Percentiles rank a stretch among this genome's conserved stretches.
These are phyloP conservation scores for Catharus ustulatus DNA, from an alignment of 2,797 vertebrate genomes.

Conservation along the genomic window DNA sequence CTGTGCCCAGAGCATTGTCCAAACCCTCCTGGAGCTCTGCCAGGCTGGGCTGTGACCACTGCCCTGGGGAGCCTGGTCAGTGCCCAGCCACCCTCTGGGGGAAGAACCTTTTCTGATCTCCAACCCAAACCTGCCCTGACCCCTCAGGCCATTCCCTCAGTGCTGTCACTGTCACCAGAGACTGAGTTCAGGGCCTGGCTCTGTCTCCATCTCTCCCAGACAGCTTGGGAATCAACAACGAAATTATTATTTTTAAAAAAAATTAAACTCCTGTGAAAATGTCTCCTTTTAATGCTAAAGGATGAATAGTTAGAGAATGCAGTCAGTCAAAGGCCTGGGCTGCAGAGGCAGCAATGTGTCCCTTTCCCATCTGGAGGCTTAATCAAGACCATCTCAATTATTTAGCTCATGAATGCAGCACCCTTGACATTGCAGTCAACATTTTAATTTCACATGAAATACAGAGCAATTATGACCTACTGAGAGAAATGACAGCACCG, in stretches of 20 bases:
- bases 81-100: not conserved
- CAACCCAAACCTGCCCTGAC: not conserved
- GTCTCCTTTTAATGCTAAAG: not conserved
- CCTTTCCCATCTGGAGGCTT: not conserved
- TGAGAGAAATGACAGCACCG: not conserved
- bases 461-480: conserved; percentile 10
- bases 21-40: not conserved
- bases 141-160: accelerated
- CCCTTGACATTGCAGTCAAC: not conserved
- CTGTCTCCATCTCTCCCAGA: not conserved
- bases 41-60: not conserved
- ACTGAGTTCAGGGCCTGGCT: not conserved
- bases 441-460: conserved; percentile 54
- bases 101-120: not conserved
- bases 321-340: not conserved
- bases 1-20: not conserved
- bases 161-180: not conserved
- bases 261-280: not conserved
- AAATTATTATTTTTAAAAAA: not conserved
- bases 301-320: not conserved
- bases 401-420: conserved; percentile 24
- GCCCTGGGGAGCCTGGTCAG: not conserved
- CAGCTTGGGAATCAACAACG: not conserved
- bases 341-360: not conserved
- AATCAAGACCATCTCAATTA: not conserved